Evolutionary conservation across 2,113 vertebrate genomes (phyloP), one percentile per base, ranked within the genome.

Genomic region (Arvicanthis niloticus): DNA sequence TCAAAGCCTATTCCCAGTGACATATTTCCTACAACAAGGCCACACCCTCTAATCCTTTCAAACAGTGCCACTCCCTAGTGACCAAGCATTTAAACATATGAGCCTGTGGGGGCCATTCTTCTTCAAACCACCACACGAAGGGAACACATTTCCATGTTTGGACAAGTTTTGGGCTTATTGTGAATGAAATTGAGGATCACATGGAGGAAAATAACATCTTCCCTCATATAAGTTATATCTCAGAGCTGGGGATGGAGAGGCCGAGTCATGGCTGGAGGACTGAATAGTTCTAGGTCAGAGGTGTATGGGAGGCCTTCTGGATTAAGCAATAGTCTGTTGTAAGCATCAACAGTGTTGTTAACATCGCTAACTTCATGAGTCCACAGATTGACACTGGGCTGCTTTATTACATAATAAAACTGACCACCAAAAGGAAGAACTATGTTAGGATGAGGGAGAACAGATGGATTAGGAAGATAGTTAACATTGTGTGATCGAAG

Each of bases 131-230:
- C 29, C 29, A 51, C 45, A 78, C 3, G 1, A 78, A 78, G 45
- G 45, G 67, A 22, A 37, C 10, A 48, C 53, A 0, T 48, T 58
- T 26, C 17, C 70, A 40, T 40, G 42, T 56, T 40, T 19, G 31
- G 5, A 22, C 1, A 13, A 3, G 4, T 11, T 56, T 29, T 0
- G n/a, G 11, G 26, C 19, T 24, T 17, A 72, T 7, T 40, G 16
- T 76, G n/a, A 62, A 34, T 51, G 29, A 37, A 34, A 1, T 34
- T 40, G 62, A 73, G 77, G 62, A 21, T 72, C 42, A 22, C 15
- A 10, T 7, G 24, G 8, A 26, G 2, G 58, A 11, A 8, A 16
- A 19, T 15, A 0, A 12, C 15, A 34, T 40, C 0, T 3, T 40
- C 15, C 0, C 2, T 58, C 7, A 11, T 13, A 3, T 51, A n/a